Evolutionary conservation across 2,888 invertebrate species (phyloP), one percentile per base, ranked within the genome.

Genomic region (Pseudococcus longispinus): DNA sequence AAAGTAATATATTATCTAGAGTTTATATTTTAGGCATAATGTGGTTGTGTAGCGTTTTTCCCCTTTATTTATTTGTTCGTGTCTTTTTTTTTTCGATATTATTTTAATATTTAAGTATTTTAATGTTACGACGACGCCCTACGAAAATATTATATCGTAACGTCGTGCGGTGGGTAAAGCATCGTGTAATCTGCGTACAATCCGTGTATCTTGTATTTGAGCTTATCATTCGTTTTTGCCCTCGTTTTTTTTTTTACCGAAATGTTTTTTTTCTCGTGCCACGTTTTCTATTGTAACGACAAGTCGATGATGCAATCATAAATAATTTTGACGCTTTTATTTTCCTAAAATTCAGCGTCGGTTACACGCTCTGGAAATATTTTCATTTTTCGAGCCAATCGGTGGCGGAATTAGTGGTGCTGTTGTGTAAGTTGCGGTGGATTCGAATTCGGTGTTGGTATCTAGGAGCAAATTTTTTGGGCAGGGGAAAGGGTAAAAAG

Each of bases 21-120:
- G n/a, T 80, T 82, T 83, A 18, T 83, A 18, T 44, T 44, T 46
- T 83, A 51, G 44, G 29, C 83, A 37, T 51, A 51, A 23, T 83
- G 20, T 83, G 83, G 83, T 83, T 29, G 46, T 83, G 29, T 83
- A 29, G 44, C 70, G 29, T 70, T 29, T 70, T 29, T 29, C 32
- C 11, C 15, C 23, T 65, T 26, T 26, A 65, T 65, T 65, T 65
- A 37, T 37, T 26, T 26, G 11, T 65, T 23, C n/a, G 65, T 65
- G 2, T 46, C 13, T 13, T 13, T 46, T 55, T 55, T 60, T 60
- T 23, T 23, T 60, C 60, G 23, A 60, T 23, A 60, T 20, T 60
- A 60, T 51, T n/a, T n/a, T 46, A 46, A 51, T 23, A 32, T 6
- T 32, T 32, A 32, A 5, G 32, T 32, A 37, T 37, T n/a, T 51